Percentiles rank a stretch among this genome's conserved stretches.
phyloP scores from a whole-genome alignment of 2,113 vertebrate genomes.

The Rhipidura dahli region DNA sequence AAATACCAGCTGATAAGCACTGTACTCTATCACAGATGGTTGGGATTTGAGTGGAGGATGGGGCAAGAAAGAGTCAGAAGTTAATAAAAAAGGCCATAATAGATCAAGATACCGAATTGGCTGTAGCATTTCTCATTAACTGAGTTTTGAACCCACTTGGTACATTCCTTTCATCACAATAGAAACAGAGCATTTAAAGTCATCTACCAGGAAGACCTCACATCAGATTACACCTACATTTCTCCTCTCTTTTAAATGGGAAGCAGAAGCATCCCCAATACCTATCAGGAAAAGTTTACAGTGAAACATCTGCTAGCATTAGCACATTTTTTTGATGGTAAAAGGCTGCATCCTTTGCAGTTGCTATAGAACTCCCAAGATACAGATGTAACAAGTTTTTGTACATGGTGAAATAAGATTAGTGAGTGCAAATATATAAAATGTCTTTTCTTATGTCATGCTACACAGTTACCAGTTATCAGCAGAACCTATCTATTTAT shows the following conservation, averaged over 20 bases:
- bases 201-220: neutral
- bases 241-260: neutral
- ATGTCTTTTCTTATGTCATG: neutral
- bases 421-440: neutral
- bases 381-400: neutral
- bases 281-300: neutral
- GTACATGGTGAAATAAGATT: neutral
- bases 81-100: neutral
- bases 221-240: neutral
- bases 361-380: neutral
- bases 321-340: neutral
- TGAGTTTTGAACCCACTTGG: neutral
- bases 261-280: neutral
- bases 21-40: neutral
- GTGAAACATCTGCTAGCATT: neutral
- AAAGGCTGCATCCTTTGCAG: neutral
- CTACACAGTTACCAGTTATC: neutral
- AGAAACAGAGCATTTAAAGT: accelerated
- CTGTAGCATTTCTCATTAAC: neutral
- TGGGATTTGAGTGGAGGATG: neutral
- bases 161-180: neutral
- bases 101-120: neutral
- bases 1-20: neutral
- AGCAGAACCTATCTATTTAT: neutral
- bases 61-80: neutral